Conservation (phyloP, 30 jellyfish, hydroid and myxozoan genomes). For the Phacellophora camtschatica region DNA sequence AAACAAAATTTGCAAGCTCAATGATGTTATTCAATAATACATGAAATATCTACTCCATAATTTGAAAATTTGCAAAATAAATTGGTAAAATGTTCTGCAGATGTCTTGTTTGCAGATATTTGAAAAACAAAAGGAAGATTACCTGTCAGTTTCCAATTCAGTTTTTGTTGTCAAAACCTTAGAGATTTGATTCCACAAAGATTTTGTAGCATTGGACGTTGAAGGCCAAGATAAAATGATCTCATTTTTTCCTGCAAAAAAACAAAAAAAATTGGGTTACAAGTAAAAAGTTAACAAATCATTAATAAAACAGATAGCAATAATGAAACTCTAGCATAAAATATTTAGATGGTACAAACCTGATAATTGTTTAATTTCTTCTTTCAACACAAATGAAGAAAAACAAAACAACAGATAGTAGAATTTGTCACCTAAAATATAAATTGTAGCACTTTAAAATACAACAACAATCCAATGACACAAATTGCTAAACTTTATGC, state of each 20-base stretch:
- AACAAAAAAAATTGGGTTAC: not conserved
- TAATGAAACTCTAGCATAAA: not conserved
- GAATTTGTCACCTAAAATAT: conserved; percentile 94
- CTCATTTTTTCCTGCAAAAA: not conserved
- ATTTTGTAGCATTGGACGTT: conserved; percentile 18
- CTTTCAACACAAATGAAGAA: conserved; percentile 60
- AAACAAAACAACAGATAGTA: conserved; percentile 66
- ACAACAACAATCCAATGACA: too few relatives aligned
- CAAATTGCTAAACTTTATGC: too few relatives aligned
- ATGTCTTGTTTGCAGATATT: too few relatives aligned
- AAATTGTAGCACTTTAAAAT: too few relatives aligned
- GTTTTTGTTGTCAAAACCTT: conserved; percentile 33
- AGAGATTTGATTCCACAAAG: conserved; percentile 19
- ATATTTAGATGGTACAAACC: not conserved
- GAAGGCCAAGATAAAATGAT: conserved; percentile 49
- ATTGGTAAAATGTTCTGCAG: too few relatives aligned
- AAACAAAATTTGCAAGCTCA: too few relatives aligned
- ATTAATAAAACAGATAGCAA: not conserved
- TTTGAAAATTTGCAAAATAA: too few relatives aligned
- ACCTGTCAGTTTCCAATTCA: conserved; percentile 41
- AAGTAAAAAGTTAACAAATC: not conserved
- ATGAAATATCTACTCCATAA: too few relatives aligned
- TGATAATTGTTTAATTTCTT: conserved; percentile 11
- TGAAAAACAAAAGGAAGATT: too few relatives aligned
- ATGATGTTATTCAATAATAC: too few relatives aligned